These are phyloP conservation scores for Myrmecobius fasciatus DNA, from an alignment of 2,113 vertebrate genomes.

Conservation along the genomic window DNA sequence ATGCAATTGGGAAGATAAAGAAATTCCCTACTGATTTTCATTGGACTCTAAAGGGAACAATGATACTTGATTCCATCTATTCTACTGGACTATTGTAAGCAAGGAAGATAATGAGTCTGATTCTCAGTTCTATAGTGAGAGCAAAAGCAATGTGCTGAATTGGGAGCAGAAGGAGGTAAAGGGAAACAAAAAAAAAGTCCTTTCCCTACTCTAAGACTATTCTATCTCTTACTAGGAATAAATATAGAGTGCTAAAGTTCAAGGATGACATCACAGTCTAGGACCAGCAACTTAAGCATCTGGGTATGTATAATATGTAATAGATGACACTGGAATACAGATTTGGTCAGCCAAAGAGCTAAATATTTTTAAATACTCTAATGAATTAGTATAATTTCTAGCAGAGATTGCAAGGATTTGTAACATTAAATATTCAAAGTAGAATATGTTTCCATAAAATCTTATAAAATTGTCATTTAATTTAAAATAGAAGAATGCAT, in stretches of 20 bases:
- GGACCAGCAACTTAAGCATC: neutral
- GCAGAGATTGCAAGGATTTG: neutral
- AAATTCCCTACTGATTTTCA: neutral
- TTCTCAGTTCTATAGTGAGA: neutral
- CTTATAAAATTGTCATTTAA: conserved; percentile 41
- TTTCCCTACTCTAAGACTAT: neutral
- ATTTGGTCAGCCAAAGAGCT: neutral
- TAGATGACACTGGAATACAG: neutral
- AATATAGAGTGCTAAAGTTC: neutral
- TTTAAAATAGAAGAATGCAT: conserved; percentile 6
- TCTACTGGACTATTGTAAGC: too few species aligned
- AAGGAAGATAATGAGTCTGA: neutral
- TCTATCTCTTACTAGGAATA: neutral
- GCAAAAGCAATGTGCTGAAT: neutral
- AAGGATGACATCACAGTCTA: neutral
- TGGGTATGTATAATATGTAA: neutral
- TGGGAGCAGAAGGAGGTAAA: neutral
- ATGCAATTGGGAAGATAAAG: neutral
- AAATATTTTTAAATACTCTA: neutral
- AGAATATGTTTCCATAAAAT: neutral
- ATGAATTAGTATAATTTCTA: neutral
- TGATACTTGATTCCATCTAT: rapidly evolving
- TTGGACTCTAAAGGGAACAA: neutral
- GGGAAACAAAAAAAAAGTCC: neutral
- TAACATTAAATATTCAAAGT: neutral